Percentiles rank a stretch among this genome's conserved stretches.
These are phyloP conservation scores for Anadara kagoshimensis DNA, from an alignment of 1,140 invertebrate species.

Conservation along the genomic window DNA sequence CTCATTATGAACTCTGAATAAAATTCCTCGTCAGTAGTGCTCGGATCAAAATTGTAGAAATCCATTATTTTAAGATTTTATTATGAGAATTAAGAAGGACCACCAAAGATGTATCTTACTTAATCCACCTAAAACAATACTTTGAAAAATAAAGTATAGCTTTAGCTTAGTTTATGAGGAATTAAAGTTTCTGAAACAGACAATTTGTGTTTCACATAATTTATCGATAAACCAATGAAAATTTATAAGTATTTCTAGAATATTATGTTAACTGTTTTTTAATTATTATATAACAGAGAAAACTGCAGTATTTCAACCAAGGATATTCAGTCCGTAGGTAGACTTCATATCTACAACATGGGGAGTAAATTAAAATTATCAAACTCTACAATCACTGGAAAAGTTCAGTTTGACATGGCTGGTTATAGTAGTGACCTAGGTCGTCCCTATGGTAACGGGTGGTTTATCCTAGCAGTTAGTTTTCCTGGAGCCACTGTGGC, in stretches of 20 bases:
- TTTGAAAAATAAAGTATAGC: too few species aligned
- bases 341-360: slow-evolving; percentile 14
- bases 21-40: too few species aligned
- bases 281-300: slow-evolving; percentile 1
- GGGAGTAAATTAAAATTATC: slow-evolving; percentile 13
- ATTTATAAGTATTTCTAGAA: too few species aligned
- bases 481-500: slow-evolving; percentile 12
- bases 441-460: slow-evolving; percentile 17
- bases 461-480: slow-evolving; percentile 22
- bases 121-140: too few species aligned
- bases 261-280: neutral
- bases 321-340: slow-evolving; percentile 20
- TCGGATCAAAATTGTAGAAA: too few species aligned
- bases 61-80: too few species aligned
- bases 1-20: too few species aligned
- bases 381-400: slow-evolving; percentile 9
- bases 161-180: too few species aligned
- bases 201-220: neutral
- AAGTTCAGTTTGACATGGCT: slow-evolving; percentile 18
- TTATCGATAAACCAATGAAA: too few species aligned
- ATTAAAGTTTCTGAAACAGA: too few species aligned
- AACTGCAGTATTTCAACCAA: slow-evolving; percentile 6
- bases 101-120: too few species aligned
- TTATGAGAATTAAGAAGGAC: too few species aligned
- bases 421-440: slow-evolving; percentile 23